These are phyloP conservation scores for Sebastes goodei DNA, from an alignment of 2,797 vertebrate genomes.

Conservation along the genomic window DNA sequence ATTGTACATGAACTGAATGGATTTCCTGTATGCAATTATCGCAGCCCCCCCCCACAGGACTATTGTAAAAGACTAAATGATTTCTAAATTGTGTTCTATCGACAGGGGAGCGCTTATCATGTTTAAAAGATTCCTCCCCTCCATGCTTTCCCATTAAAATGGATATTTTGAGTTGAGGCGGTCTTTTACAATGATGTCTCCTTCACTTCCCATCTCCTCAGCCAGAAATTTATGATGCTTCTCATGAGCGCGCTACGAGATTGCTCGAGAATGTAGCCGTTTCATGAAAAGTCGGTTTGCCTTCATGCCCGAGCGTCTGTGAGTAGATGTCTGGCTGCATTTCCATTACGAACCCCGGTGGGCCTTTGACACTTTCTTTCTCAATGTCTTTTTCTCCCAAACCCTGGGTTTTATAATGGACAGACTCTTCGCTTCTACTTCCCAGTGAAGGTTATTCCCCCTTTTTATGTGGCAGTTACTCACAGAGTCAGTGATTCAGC, in stretches of 20 bases:
- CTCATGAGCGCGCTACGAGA: neutral
- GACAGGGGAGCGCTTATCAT: slow-evolving; percentile 61
- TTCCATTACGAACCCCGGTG: neutral
- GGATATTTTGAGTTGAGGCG: slow-evolving; percentile 47
- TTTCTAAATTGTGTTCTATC: slow-evolving; percentile 61
- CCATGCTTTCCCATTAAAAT: slow-evolving; percentile 42
- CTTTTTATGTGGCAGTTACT: slow-evolving; percentile 49
- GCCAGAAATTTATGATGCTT: slow-evolving; percentile 32
- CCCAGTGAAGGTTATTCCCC: slow-evolving; percentile 31
- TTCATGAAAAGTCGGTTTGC: slow-evolving; percentile 15
- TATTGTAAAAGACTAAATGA: slow-evolving; percentile 58
- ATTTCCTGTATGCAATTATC: slow-evolving; percentile 55
- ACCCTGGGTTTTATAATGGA: slow-evolving; percentile 20
- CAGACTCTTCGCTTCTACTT: slow-evolving; percentile 2
- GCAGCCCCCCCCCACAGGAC: slow-evolving; percentile 21
- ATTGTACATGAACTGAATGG: slow-evolving; percentile 53
- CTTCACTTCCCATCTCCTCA: slow-evolving; percentile 36
- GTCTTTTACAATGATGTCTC: slow-evolving; percentile 53
- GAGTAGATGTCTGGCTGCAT: slow-evolving; percentile 29
- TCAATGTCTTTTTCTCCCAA: slow-evolving; percentile 4
- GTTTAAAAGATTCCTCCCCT: slow-evolving; percentile 44
- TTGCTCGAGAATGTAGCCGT: slow-evolving; percentile 10
- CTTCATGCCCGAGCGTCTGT: neutral
- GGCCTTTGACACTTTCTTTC: slow-evolving; percentile 14
- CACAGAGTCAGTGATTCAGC: slow-evolving; percentile 61